phyloP scores from a whole-genome alignment of 2,113 vertebrate genomes.

The Numenius arquata region DNA sequence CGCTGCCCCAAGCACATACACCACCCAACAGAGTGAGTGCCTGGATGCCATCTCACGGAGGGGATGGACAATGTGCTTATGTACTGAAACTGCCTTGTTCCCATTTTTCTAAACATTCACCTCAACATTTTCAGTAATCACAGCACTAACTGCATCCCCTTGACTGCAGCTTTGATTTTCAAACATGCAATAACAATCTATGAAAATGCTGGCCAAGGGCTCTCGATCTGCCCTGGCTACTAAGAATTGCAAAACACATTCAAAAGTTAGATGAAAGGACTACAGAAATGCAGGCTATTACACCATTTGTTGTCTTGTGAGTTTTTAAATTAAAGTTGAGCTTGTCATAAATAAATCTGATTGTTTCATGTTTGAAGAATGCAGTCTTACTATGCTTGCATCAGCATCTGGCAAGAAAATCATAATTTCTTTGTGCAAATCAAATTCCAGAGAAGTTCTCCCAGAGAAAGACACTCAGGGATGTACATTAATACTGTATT shows the following conservation, averaged over 20 bases:
- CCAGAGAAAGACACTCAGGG: background rate
- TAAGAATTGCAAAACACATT: background rate
- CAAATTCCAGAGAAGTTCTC: background rate
- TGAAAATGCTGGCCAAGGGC: background rate
- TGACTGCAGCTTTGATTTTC: conserved; percentile 41
- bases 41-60: background rate
- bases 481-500: conserved; percentile 5
- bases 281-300: background rate
- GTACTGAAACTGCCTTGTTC: background rate
- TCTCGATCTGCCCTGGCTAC: background rate
- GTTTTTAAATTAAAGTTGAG: background rate
- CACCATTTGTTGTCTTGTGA: background rate
- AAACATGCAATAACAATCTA: background rate
- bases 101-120: background rate
- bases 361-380: background rate
- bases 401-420: background rate
- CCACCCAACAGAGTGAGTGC: background rate
- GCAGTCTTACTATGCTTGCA: background rate
- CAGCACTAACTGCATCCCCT: background rate
- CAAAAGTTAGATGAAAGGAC: background rate
- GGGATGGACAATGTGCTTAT: background rate
- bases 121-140: conserved; percentile 16
- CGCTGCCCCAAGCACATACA: background rate
- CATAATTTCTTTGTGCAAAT: background rate
- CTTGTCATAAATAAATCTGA: background rate